Conservation (phyloP, 2,113 vertebrate genomes). For the Antechinus stuartii region DNA sequence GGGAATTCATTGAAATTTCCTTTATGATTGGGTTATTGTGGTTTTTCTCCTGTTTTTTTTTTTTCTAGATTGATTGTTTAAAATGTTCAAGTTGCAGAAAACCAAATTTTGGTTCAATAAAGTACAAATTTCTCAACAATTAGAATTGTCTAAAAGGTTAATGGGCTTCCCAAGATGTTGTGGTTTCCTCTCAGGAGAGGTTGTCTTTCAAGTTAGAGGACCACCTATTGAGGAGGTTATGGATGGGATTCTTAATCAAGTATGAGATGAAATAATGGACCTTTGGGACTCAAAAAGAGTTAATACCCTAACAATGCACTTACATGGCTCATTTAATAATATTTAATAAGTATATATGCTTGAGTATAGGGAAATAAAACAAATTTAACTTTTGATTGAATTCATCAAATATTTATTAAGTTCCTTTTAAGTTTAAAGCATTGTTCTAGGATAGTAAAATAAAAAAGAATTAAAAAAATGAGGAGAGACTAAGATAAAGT, state of each 20-base stretch:
- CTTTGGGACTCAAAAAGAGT: neutral
- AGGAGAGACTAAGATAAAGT: neutral
- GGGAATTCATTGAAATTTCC: neutral
- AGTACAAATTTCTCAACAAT: neutral
- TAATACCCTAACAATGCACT: neutral
- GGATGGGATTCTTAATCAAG: neutral
- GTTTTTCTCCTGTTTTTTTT: neutral
- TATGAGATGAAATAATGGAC: neutral
- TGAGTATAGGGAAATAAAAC: neutral
- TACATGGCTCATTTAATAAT: neutral
- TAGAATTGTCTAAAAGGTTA: neutral
- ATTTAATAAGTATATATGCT: neutral
- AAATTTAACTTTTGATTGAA: neutral
- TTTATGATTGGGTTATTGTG: neutral
- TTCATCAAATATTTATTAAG: neutral
- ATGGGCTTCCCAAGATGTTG: neutral
- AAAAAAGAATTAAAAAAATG: neutral
- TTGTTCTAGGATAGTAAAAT: neutral
- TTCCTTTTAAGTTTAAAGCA: neutral
- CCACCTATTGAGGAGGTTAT: neutral
- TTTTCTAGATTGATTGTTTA: neutral
- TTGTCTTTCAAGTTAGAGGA: neutral
- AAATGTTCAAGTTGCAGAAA: neutral
- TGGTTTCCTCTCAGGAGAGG: neutral
- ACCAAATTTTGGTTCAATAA: neutral